Evolutionary conservation across 2,113 vertebrate genomes (phyloP).

Genomic region (Arvicanthis niloticus): DNA sequence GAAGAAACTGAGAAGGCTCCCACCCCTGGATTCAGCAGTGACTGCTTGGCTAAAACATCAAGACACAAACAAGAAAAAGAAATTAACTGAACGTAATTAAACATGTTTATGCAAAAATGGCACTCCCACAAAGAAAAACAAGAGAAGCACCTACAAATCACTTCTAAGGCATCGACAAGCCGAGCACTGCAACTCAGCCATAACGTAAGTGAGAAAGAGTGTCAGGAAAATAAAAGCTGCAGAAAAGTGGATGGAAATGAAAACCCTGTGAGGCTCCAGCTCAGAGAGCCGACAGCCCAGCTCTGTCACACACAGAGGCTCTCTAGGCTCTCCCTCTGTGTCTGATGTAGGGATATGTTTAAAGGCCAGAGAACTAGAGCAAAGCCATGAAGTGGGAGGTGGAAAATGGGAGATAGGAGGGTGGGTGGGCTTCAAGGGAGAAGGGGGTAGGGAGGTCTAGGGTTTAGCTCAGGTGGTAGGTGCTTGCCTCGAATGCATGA

Average conservation of each 20-base stretch:
- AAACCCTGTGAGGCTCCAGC: no score
- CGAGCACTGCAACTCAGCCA: conserved; percentile 4
- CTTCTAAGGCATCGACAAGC: neutral
- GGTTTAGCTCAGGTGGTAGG: neutral
- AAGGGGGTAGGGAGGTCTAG: neutral
- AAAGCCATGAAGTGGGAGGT: no score
- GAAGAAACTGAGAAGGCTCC: neutral
- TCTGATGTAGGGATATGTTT: no score
- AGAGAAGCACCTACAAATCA: conserved; percentile 7
- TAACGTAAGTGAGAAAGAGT: neutral
- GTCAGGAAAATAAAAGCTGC: neutral
- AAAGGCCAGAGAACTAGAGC: neutral
- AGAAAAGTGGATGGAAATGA: neutral
- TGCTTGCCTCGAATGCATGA: neutral
- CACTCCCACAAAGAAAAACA: neutral
- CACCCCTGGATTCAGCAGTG: neutral
- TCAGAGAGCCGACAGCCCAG: neutral
- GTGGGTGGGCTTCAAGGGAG: neutral
- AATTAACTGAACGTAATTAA: neutral
- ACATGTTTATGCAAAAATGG: neutral
- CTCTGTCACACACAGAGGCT: neutral
- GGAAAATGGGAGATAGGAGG: no score
- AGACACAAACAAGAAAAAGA: conserved; percentile 1
- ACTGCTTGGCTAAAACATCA: conserved; percentile 31
- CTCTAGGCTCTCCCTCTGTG: neutral